These are phyloP conservation scores for Wasmannia auropunctata DNA, from an alignment of 1,140 invertebrate species.

Conservation along the genomic window DNA sequence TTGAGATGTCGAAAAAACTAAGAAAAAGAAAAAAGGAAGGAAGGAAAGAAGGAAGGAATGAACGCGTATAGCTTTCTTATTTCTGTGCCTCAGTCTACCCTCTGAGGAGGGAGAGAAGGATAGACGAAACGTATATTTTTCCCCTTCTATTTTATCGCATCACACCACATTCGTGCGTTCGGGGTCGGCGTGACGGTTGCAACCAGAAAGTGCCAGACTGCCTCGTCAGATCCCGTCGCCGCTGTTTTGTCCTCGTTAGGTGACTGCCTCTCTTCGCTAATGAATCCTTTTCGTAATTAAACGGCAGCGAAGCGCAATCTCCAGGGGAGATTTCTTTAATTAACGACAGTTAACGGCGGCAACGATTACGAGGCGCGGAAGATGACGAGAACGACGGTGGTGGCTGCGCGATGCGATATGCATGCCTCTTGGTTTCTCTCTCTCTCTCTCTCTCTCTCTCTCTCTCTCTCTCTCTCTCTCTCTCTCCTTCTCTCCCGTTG, in stretches of 20 bases:
- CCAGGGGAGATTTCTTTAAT: conserved; percentile 65
- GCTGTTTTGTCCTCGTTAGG: conserved; percentile 67
- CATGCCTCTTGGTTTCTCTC: conserved; percentile 12
- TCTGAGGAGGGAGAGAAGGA: neutral
- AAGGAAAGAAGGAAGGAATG: neutral
- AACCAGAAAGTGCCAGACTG: conserved; percentile 42
- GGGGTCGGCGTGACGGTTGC: conserved; percentile 19
- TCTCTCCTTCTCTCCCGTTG: neutral
- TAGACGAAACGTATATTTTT: neutral
- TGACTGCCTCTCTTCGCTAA: conserved; percentile 66
- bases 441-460: neutral
- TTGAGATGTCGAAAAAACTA: neutral
- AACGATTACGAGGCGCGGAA: conserved; percentile 62
- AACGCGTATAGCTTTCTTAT: conserved; percentile 23
- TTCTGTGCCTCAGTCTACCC: neutral
- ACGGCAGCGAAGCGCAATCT: conserved; percentile 65
- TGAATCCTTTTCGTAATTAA: conserved; percentile 75
- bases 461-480: neutral
- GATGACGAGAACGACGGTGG: conserved; percentile 53
- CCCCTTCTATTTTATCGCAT: neutral
- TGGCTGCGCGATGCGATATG: conserved; percentile 37
- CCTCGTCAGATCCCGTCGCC: conserved; percentile 14
- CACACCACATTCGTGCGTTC: conserved; percentile 8
- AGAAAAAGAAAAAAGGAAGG: neutral
- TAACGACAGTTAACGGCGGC: conserved; percentile 71